A percentile compares a stretch with the other conserved stretches of the same genome.
Evolutionary conservation across 2,797 vertebrate species (phyloP).

Genomic region (Psittacula derbiana): DNA sequence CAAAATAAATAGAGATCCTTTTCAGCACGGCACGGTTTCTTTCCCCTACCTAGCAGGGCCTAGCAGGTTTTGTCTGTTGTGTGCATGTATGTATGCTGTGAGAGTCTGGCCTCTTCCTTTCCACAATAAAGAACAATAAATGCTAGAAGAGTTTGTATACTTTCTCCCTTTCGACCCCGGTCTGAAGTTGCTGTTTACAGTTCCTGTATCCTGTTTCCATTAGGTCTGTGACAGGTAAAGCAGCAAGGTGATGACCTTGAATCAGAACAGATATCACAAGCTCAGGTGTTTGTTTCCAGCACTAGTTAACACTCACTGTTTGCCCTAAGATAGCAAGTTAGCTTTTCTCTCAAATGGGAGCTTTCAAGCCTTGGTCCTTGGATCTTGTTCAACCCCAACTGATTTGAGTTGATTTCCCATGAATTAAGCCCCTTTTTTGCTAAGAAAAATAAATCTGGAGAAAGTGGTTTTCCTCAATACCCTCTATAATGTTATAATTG

Average conservation of each 20-base stretch:
- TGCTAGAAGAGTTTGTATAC: background rate
- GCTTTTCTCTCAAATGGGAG: background rate
- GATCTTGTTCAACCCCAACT: background rate
- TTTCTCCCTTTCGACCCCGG: background rate
- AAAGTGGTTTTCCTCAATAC: background rate
- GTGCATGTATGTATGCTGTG: background rate
- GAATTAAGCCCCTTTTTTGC: background rate
- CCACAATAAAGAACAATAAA: background rate
- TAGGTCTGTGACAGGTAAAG: background rate
- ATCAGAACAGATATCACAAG: background rate
- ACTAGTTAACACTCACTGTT: background rate
- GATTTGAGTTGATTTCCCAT: background rate
- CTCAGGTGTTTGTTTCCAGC: background rate
- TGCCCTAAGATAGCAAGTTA: background rate
- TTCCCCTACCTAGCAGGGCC: accelerated
- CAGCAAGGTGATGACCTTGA: background rate
- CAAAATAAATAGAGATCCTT: background rate
- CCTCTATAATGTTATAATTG: background rate
- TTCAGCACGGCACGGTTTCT: background rate
- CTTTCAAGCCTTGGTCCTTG: background rate
- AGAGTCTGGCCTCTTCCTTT: background rate
- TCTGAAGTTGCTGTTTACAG: background rate
- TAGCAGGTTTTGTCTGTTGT: background rate
- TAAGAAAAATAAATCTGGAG: background rate
- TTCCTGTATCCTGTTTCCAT: background rate